phyloP scores from a whole-genome alignment of 2,113 vertebrate species.

The Pangasianodon hypophthalmus region DNA sequence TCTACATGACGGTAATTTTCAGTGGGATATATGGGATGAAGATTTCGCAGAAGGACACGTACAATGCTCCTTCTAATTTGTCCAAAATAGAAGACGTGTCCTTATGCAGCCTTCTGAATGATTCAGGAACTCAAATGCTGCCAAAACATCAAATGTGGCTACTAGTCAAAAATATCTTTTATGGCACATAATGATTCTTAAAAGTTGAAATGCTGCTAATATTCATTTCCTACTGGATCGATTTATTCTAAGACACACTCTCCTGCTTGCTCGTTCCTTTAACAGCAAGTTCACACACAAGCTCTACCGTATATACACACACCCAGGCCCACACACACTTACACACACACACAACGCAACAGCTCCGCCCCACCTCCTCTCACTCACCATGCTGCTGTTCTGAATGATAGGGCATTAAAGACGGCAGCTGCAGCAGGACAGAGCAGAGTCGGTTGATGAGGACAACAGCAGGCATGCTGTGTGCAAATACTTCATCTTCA shows the following conservation, averaged over 20 bases:
- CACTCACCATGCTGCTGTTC: constrained; percentile 22
- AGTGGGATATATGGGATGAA: neutral
- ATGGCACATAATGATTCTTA: neutral
- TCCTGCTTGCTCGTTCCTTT: neutral
- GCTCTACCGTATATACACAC: neutral
- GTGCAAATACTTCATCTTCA: constrained; percentile 33
- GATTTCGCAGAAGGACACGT: neutral
- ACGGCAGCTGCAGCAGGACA: constrained; percentile 11
- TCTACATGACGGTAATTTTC: neutral
- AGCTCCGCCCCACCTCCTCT: neutral
- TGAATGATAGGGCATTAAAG: neutral
- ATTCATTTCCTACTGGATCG: neutral
- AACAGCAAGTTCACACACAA: constrained; percentile 11
- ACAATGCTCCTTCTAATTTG: neutral
- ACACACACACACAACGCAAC: neutral
- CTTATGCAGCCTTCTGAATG: neutral
- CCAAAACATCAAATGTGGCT: neutral
- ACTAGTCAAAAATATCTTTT: neutral
- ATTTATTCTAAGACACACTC: neutral
- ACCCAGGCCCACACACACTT: neutral
- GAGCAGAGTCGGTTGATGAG: neutral
- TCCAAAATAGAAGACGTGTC: neutral
- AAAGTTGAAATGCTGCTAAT: neutral
- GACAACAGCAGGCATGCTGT: constrained; percentile 10
- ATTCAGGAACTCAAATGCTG: neutral